Evolutionary conservation across 2,113 vertebrate species (phyloP).

Genomic region (Chaenogobius annularis): DNA sequence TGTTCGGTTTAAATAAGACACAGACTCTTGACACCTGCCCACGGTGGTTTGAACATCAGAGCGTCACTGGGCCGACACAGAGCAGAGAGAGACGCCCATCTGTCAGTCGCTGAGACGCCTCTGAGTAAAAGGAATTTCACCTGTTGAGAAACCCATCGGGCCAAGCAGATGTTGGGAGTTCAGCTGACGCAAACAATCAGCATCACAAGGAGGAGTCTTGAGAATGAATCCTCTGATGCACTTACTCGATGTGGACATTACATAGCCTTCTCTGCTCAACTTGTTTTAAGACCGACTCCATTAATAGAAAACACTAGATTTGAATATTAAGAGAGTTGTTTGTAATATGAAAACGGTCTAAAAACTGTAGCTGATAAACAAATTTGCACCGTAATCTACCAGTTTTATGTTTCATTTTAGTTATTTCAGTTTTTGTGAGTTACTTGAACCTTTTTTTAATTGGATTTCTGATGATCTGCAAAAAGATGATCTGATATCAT

Average conservation of each 20-base stretch:
- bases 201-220: neutral
- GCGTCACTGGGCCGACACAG: neutral
- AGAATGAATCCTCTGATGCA: neutral
- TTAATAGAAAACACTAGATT: too few species aligned
- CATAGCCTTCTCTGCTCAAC: too few species aligned
- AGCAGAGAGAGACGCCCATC: neutral
- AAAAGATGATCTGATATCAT: too few species aligned
- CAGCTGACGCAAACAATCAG: neutral
- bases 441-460: too few species aligned
- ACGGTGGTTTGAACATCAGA: conserved; percentile 6
- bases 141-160: neutral
- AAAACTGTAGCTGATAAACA: too few species aligned
- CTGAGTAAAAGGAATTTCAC: neutral
- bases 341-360: too few species aligned
- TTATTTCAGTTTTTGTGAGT: too few species aligned
- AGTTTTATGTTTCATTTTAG: too few species aligned
- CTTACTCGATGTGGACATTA: neutral
- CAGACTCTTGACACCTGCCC: neutral
- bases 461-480: too few species aligned
- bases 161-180: neutral
- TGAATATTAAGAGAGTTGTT: too few species aligned
- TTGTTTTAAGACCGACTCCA: too few species aligned
- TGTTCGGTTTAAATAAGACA: conserved; percentile 3
- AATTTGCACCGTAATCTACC: too few species aligned
- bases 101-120: neutral